Evolutionary conservation across 2,113 vertebrate species (phyloP).

Genomic region (Callithrix jacchus): DNA sequence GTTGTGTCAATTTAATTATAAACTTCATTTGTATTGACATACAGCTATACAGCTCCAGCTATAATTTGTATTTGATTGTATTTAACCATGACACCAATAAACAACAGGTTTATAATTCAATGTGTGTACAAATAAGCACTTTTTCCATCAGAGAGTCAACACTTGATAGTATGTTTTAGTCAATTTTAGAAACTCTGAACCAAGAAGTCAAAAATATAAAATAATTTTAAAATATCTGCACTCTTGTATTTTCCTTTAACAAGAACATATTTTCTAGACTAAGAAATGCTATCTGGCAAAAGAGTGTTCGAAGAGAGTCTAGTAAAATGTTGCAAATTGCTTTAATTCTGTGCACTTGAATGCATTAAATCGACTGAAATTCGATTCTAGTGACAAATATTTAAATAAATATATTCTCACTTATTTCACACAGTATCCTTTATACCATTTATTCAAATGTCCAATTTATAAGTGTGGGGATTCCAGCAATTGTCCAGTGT

Average conservation of each 20-base stretch:
- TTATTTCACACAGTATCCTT: conserved; percentile 53
- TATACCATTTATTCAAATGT: conserved; percentile 61
- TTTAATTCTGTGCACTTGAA: conserved; percentile 64
- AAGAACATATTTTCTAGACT: conserved; percentile 60
- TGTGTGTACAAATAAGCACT: conserved; percentile 12
- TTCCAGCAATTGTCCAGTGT: conserved; percentile 28
- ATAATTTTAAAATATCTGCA: conserved; percentile 47
- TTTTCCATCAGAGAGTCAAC: background rate
- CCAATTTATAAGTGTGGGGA: conserved; percentile 39
- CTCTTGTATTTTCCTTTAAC: conserved; percentile 37
- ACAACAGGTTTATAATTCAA: conserved; percentile 46
- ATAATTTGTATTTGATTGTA: conserved; percentile 45
- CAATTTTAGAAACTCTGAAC: conserved; percentile 48
- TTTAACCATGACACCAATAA: conserved; percentile 26
- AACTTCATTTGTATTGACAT: too few relatives aligned
- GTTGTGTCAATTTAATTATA: too few relatives aligned
- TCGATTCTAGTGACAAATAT: conserved; percentile 66
- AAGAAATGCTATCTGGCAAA: conserved; percentile 61
- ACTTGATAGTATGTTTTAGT: background rate
- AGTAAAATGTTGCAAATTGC: conserved; percentile 52
- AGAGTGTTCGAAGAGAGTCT: conserved; percentile 21
- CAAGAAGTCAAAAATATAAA: conserved; percentile 52
- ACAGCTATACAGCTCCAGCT: background rate
- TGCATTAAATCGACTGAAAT: conserved; percentile 69
- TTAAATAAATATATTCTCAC: conserved; percentile 53